phyloP scores from a whole-genome alignment of 2,888 invertebrate species.

The Theristus sp. region DNA sequence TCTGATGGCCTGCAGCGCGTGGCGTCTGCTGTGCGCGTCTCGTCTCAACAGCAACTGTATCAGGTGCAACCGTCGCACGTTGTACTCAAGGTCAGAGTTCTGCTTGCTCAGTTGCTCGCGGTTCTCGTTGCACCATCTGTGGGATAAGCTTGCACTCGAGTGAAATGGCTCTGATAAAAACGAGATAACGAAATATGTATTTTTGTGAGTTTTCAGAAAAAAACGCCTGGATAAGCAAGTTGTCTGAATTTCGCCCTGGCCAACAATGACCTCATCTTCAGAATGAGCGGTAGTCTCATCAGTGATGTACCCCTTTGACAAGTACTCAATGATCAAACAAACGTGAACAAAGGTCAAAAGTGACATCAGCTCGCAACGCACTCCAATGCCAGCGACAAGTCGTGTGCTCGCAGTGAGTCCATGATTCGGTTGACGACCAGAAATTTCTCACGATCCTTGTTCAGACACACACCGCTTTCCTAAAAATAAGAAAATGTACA shows the following conservation, averaged over 20 bases:
- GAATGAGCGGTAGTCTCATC: no score
- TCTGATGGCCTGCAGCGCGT: neutral
- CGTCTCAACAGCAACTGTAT: neutral
- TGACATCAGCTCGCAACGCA: slow-evolving; percentile 12
- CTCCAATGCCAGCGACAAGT: slow-evolving; percentile 61
- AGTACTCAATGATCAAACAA: no score
- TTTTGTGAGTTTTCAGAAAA: no score
- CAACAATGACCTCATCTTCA: no score
- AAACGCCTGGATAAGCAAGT: no score
- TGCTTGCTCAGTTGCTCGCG: neutral
- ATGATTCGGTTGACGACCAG: slow-evolving; percentile 64
- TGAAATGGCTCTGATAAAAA: no score
- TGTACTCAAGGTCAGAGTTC: neutral
- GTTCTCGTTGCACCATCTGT: neutral
- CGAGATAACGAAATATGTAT: no score
- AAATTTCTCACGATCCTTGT: slow-evolving; percentile 53
- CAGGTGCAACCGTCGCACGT: neutral
- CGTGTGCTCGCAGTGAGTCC: slow-evolving; percentile 57
- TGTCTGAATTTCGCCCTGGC: no score
- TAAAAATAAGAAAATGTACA: slow-evolving; percentile 30
- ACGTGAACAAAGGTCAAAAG: neutral
- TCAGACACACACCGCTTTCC: slow-evolving; percentile 50
- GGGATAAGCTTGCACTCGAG: no score
- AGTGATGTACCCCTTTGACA: no score
- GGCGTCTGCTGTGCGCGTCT: neutral